Conservation (phyloP, 2,113 vertebrate genomes). For the Zapus hudsonius region DNA sequence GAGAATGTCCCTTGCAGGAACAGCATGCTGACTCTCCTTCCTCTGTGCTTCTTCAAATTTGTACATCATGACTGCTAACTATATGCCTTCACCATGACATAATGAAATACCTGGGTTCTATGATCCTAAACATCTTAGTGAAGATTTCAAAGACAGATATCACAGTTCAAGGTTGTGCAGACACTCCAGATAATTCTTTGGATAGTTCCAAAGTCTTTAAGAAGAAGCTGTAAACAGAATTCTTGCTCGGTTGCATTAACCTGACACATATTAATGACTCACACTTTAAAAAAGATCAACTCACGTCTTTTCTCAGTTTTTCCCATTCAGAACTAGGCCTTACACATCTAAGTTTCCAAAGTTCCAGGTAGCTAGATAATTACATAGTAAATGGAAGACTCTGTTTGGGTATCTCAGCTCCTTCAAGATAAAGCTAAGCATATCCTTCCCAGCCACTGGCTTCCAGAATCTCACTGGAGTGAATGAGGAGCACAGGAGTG, state of each 20-base stretch:
- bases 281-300: neutral
- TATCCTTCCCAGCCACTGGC: slow-evolving; percentile 87
- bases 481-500: slow-evolving; percentile 93
- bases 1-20: neutral
- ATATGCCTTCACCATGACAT: neutral
- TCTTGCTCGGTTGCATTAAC: slow-evolving; percentile 31
- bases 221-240: neutral
- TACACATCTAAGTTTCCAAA: neutral
- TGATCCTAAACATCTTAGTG: neutral
- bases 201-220: neutral
- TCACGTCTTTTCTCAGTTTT: neutral
- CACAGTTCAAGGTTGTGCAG: neutral
- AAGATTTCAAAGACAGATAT: slow-evolving; percentile 15
- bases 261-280: neutral
- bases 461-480: slow-evolving; percentile 95
- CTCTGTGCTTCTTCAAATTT: neutral
- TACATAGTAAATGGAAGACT: neutral
- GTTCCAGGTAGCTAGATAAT: neutral
- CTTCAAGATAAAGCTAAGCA: neutral
- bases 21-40: neutral
- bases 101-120: neutral
- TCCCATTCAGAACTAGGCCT: neutral
- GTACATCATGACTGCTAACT: neutral
- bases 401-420: neutral
- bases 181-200: neutral